A percentile compares a stretch with the other conserved stretches of the same genome.
phyloP scores from a whole-genome alignment of 2,113 vertebrate species.

The Odobenus rosmarus region DNA sequence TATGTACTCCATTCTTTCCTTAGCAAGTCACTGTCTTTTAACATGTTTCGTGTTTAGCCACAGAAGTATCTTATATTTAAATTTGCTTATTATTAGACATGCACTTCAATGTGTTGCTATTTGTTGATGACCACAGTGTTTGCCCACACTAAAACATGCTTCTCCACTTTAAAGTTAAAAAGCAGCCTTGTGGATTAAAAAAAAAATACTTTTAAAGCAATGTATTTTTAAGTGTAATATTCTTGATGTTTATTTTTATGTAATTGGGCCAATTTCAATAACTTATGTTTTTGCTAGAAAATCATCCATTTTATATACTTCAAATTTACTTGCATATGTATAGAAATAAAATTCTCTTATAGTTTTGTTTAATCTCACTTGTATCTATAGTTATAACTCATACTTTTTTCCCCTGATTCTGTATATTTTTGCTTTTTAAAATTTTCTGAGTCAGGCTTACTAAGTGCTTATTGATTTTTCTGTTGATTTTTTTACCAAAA shows the following conservation, averaged over 20 bases:
- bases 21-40: neutral
- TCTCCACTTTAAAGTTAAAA: neutral
- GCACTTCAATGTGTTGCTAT: neutral
- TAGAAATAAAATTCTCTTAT: neutral
- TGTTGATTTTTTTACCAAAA: neutral
- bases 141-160: neutral
- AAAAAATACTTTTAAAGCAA: neutral
- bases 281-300: neutral
- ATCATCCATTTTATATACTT: neutral
- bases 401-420: neutral
- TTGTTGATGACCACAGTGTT: neutral
- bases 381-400: neutral
- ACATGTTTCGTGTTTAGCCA: neutral
- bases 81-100: neutral
- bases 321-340: constrained; percentile 36
- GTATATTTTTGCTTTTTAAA: neutral
- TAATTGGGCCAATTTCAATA: neutral
- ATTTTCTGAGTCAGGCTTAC: neutral
- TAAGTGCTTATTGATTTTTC: neutral
- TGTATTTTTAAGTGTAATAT: neutral
- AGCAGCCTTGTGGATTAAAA: too few species aligned
- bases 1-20: neutral
- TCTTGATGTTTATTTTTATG: neutral
- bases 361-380: constrained; percentile 10
- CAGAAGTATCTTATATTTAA: neutral